Percentiles rank a stretch among this genome's conserved stretches.
These are phyloP conservation scores for Drosophila vallismaia DNA, from an alignment of 2,888 invertebrate species.

Conservation along the genomic window DNA sequence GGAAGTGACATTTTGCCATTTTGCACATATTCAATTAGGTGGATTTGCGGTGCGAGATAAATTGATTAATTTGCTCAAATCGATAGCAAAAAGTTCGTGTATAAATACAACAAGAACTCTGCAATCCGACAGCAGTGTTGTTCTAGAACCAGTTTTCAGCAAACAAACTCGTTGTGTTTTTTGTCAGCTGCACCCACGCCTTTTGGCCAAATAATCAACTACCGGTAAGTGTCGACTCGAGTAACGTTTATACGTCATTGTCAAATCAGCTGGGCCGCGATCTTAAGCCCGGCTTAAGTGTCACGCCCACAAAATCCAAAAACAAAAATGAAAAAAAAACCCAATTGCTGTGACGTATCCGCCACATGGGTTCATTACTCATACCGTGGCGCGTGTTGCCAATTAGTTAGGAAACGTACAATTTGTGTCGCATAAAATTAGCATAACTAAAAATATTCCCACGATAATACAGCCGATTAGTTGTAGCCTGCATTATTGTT, in stretches of 20 bases:
- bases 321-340: not conserved
- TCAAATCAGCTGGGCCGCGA: conserved; percentile 48
- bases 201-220: conserved; percentile 44
- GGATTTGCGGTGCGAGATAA: conserved; percentile 60
- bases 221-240: conserved; percentile 63
- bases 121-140: conserved; percentile 54
- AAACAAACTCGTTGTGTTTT: conserved; percentile 56
- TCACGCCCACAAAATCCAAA: conserved; percentile 62
- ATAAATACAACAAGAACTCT: conserved; percentile 75
- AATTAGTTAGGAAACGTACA: conserved; percentile 54
- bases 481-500: conserved; percentile 27
- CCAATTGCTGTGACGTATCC: conserved; percentile 57
- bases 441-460: conserved; percentile 67
- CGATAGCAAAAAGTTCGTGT: conserved; percentile 32
- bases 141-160: conserved; percentile 67
- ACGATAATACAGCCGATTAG: conserved; percentile 51
- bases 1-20: conserved; percentile 65
- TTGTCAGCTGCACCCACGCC: conserved; percentile 37
- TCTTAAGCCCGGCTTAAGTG: conserved; percentile 47
- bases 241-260: conserved; percentile 58
- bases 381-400: conserved; percentile 70
- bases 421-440: conserved; percentile 57
- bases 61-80: conserved; percentile 65
- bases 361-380: conserved; percentile 52
- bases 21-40: conserved; percentile 64